phyloP scores from a whole-genome alignment of 2,113 vertebrate species.

The Prunella himalayana region DNA sequence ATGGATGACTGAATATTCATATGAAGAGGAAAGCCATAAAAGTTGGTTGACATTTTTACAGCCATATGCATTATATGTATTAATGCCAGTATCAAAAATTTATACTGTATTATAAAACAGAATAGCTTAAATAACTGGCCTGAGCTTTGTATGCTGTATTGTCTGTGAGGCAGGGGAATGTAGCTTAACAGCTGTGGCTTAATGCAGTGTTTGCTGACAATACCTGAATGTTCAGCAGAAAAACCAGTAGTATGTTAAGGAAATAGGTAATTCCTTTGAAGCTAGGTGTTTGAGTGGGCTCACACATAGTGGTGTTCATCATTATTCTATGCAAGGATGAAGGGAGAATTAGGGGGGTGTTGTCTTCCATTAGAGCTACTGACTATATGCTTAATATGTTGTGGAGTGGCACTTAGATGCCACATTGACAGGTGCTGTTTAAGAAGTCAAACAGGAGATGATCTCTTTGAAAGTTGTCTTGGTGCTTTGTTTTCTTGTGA shows the following conservation, averaged over 20 bases:
- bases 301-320: background rate
- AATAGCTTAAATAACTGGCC: background rate
- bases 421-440: background rate
- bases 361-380: background rate
- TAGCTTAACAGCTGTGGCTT: background rate
- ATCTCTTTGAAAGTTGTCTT: background rate
- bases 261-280: background rate
- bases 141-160: background rate
- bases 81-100: background rate
- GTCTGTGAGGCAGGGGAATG: background rate
- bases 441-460: background rate
- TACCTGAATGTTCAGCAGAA: background rate
- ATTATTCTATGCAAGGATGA: background rate
- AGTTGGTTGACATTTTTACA: conserved; percentile 64
- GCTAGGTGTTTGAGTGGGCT: background rate
- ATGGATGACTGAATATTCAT: conserved; percentile 71
- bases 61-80: background rate
- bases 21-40: conserved; percentile 77
- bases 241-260: background rate
- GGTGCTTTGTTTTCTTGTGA: background rate
- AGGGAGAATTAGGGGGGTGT: background rate
- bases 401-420: background rate
- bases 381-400: background rate
- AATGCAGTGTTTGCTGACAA: background rate
- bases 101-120: background rate